Evolutionary conservation across 2,888 invertebrate genomes (phyloP).

Genomic region (Leptopterna dolabrata): DNA sequence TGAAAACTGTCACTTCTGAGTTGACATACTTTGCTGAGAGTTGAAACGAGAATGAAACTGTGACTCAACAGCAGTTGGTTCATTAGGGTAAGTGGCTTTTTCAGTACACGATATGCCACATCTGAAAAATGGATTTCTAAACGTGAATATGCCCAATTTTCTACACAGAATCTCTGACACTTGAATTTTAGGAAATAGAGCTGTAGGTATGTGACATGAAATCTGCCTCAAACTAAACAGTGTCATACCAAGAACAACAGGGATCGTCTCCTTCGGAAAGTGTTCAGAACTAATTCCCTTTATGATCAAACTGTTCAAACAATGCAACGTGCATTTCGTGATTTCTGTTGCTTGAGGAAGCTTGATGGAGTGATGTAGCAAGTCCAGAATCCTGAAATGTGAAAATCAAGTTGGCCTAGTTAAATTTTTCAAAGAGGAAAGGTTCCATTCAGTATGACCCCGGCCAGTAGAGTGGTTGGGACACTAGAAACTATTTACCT

Average conservation of each 20-base stretch:
- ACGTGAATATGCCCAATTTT: not conserved
- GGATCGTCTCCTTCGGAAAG: conserved; percentile 12
- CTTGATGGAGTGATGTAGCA: conserved; percentile 15
- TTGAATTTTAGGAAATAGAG: too few species aligned
- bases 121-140: not conserved
- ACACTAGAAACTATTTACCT: too few species aligned
- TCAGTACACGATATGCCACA: not conserved
- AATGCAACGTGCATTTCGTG: conserved; percentile 41
- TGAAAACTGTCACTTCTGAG: not conserved
- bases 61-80: conserved; percentile 30
- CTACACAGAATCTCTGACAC: too few species aligned
- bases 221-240: too few species aligned
- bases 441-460: not conserved
- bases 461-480: too few species aligned
- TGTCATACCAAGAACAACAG: not conserved
- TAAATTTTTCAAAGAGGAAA: not conserved
- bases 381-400: conserved; percentile 41
- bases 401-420: not conserved
- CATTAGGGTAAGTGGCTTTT: conserved; percentile 1
- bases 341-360: conserved; percentile 1
- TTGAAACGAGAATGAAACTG: conserved; percentile 28
- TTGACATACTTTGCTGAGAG: not conserved
- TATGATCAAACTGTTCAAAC: conserved; percentile 45
- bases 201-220: too few species aligned
- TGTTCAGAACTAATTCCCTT: conserved; percentile 22